These are phyloP conservation scores for Heterotilapia buettikoferi DNA, from an alignment of 2,113 vertebrate species.

Conservation along the genomic window DNA sequence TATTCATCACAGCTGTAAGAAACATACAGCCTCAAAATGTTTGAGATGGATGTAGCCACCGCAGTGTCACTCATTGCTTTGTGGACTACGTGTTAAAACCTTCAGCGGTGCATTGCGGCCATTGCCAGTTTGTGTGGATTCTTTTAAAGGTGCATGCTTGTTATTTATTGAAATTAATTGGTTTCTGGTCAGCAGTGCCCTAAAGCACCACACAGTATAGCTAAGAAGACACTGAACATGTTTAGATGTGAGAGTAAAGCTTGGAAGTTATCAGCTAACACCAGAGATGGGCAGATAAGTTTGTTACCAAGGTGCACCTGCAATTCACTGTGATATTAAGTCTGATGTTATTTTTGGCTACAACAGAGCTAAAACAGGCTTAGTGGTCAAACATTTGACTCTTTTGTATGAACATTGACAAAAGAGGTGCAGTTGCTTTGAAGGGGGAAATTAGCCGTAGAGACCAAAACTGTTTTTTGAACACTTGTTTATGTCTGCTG, in stretches of 20 bases:
- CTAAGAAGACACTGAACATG: background rate
- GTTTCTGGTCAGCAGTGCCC: background rate
- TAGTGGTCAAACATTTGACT: background rate
- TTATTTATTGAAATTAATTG: background rate
- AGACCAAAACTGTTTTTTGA: background rate
- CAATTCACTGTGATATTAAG: background rate
- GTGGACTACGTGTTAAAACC: background rate
- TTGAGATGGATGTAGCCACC: background rate
- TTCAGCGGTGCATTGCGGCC: background rate
- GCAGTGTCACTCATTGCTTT: background rate
- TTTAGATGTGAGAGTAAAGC: background rate
- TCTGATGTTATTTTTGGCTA: background rate
- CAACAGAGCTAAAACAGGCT: background rate
- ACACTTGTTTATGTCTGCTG: background rate
- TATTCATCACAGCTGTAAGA: background rate
- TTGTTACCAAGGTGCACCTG: background rate
- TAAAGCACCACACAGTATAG: background rate
- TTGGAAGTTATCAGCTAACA: background rate
- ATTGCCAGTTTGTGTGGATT: background rate
- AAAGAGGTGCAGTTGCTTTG: background rate
- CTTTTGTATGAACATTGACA: background rate
- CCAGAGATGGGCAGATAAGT: background rate
- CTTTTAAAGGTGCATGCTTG: background rate
- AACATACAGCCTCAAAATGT: background rate
- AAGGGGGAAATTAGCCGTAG: background rate